phyloP scores from a whole-genome alignment of 2,888 invertebrate genomes.

The Volucella zonaria region DNA sequence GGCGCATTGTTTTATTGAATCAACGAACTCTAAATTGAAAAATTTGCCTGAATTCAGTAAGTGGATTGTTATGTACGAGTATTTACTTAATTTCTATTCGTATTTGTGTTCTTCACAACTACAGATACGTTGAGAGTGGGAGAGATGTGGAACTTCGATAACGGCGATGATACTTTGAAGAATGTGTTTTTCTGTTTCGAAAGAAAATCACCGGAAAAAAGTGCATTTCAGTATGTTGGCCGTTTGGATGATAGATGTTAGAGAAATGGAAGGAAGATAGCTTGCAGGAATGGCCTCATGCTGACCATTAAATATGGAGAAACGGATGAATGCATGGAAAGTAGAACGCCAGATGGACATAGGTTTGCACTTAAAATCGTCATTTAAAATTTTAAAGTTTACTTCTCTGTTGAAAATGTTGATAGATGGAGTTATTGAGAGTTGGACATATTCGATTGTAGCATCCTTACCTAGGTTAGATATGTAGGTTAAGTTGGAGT shows the following conservation, averaged over 20 bases:
- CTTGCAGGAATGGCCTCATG: not conserved
- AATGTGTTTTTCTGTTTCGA: not conserved
- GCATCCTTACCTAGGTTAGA: too few relatives aligned
- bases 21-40: conserved; percentile 73
- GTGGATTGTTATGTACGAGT: conserved; percentile 43
- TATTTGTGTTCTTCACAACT: not conserved
- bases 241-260: too few relatives aligned
- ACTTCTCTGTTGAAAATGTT: too few relatives aligned
- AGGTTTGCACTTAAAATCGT: conserved; percentile 60
- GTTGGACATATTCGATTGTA: too few relatives aligned
- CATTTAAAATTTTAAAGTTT: too few relatives aligned
- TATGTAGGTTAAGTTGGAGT: too few relatives aligned
- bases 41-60: conserved; percentile 65
- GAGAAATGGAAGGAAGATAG: not conserved
- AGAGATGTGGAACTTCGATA: not conserved
- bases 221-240: too few relatives aligned
- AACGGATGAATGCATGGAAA: conserved; percentile 23
- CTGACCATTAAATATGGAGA: conserved; percentile 11
- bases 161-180: conserved; percentile 3
- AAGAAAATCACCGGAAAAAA: too few relatives aligned
- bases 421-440: too few relatives aligned
- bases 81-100: conserved; percentile 38
- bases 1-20: conserved; percentile 70
- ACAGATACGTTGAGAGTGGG: not conserved
- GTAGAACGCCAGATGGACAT: conserved; percentile 41